Evolutionary conservation across 2,888 invertebrate species (phyloP), one percentile per base, ranked within the genome.

Genomic region (Conus canariensis): DNA sequence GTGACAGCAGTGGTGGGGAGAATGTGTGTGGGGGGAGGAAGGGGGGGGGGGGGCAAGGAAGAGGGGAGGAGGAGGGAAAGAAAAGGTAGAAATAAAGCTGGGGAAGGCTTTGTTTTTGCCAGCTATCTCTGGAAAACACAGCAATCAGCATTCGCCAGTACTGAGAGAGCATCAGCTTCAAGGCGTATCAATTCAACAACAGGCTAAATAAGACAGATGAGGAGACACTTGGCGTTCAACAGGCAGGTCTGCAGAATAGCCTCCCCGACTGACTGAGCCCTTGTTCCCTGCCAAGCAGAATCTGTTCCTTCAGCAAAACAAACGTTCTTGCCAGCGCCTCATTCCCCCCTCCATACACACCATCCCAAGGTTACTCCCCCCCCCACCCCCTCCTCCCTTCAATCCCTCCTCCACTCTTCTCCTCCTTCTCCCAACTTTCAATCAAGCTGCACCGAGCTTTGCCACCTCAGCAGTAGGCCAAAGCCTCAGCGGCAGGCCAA

Each of bases 131-230:
- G 7, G 64, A 14, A 83, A 12, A 83, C 19, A 83, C 22, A 58
- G 82, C 6, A 45, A 30, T 10, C 30, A 45, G n/a, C 22, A 80
- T 30, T 12, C 30, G 45, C 30, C 19, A 19, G 25, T 7, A 83
- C 30, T 56, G 82, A 83, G 19, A 83, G 22, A 83, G 80, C 80
- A 30, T 19, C 45, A 80, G n/a, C 45, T 45, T 45, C 22, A 80
- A 80, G 80, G 80, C 16, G 45, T 80, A 80, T 80, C 80, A 80
- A 80, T 80, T 80, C 22, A 74, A 85, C 58, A 58, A 58, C 7
- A n/a, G 45, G 58, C 58, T 14, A 85, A 19, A 59, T 16, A 85
- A 85, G 83, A 59, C 59, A 59, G 83, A 85, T 58, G 83, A 85
- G 83, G 30, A 22, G 83, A 12, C 19, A 45, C 14, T 58, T 85